Conservation (phyloP, 1,140 invertebrate genomes). For the Ganaspis sp. region DNA sequence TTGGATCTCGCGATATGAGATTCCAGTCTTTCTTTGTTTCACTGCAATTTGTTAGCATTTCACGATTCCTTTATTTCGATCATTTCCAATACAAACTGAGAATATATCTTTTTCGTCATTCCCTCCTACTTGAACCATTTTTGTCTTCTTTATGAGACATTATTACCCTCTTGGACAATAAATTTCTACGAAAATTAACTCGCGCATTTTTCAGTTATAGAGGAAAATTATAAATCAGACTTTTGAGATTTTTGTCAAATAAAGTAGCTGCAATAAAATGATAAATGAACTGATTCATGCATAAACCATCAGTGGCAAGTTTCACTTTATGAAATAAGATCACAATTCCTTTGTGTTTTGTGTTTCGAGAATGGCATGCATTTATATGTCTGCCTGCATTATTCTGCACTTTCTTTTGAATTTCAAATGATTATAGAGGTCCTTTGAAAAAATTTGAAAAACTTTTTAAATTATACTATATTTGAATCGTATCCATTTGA, state of each 20-base stretch:
- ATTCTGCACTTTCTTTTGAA: neutral
- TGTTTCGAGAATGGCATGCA: neutral
- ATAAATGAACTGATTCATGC: slow-evolving; percentile 6
- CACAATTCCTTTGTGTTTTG: neutral
- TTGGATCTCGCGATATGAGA: neutral
- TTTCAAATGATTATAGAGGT: neutral
- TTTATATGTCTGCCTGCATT: neutral
- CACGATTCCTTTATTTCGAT: neutral
- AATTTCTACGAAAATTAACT: neutral
- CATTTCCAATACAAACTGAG: neutral
- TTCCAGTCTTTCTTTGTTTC: slow-evolving; percentile 6
- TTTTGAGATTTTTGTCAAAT: neutral
- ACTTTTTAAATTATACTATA: too few species aligned
- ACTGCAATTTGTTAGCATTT: slow-evolving; percentile 5
- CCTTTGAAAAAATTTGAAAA: too few species aligned
- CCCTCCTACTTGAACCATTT: neutral
- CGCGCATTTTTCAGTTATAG: neutral
- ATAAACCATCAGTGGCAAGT: neutral
- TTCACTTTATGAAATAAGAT: neutral
- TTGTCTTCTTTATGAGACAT: neutral
- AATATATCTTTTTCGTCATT: neutral
- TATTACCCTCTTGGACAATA: neutral
- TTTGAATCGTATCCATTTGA: too few species aligned
- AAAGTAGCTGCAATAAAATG: neutral
- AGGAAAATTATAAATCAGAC: neutral